Evolutionary conservation across 2,888 invertebrate species (phyloP).

Genomic region (Idaea dimidiata): DNA sequence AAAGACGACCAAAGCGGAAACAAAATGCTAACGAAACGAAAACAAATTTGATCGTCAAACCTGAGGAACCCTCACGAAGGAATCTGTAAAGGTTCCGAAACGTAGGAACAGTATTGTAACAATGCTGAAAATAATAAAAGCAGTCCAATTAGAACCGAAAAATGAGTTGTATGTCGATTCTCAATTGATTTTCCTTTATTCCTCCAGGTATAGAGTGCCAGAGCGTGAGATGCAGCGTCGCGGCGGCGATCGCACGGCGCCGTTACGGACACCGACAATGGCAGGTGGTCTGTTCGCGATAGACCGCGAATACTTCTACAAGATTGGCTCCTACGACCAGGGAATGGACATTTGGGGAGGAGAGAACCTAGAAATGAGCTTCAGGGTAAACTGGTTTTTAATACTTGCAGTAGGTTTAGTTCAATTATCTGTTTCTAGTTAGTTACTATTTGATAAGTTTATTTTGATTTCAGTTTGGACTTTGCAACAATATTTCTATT

Average conservation of each 20-base stretch:
- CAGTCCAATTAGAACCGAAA: no score
- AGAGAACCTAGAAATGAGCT: constrained; percentile 97
- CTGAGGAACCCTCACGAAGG: no score
- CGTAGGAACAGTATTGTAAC: no score
- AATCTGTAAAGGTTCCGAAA: no score
- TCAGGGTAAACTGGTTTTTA: constrained; percentile 84
- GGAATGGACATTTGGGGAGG: constrained; percentile 99
- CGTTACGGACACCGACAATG: constrained; percentile 98
- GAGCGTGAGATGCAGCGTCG: constrained; percentile 97
- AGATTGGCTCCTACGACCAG: constrained; percentile 98
- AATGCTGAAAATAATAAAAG: no score
- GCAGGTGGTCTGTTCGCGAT: constrained; percentile 98
- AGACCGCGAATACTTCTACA: constrained; percentile 97
- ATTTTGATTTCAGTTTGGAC: background rate
- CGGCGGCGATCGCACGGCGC: constrained; percentile 94
- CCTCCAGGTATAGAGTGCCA: constrained; percentile 95
- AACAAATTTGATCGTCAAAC: no score
- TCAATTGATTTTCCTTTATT: background rate
- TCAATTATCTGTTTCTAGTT: background rate
- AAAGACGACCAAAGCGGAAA: no score
- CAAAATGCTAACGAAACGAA: no score
- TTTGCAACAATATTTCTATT: background rate
- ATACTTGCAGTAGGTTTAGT: background rate
- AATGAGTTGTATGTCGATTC: no score
- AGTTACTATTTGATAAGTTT: no score